Evolutionary conservation across 1,140 invertebrate genomes (phyloP).

Genomic region (Ptiloglossa arizonensis): DNA sequence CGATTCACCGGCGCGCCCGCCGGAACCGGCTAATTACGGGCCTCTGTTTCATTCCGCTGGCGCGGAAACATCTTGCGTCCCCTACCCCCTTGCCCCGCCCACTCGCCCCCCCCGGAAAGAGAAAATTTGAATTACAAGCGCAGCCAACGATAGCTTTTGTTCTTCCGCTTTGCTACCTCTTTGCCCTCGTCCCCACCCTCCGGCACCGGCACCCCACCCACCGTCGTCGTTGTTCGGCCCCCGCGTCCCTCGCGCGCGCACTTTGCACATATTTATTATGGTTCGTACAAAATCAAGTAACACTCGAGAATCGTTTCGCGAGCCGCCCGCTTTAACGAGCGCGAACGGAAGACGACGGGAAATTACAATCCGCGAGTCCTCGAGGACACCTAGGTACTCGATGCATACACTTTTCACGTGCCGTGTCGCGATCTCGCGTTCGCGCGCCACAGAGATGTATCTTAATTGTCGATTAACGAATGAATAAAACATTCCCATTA

Average conservation of each 20-base stretch:
- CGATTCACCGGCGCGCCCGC: neutral
- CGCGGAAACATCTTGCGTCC: conserved; percentile 11
- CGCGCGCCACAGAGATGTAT: too few species aligned
- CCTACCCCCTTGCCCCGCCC: too few species aligned
- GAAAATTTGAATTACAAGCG: conserved; percentile 52
- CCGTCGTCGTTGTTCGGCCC: too few species aligned
- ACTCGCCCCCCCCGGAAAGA: neutral
- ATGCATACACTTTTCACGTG: conserved; percentile 40
- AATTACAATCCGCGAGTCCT: conserved; percentile 34
- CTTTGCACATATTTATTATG: conserved; percentile 36
- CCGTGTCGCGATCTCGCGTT: too few species aligned
- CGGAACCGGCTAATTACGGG: conserved; percentile 27
- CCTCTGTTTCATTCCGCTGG: conserved; percentile 15
- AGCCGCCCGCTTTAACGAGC: conserved; percentile 22
- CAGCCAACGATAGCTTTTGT: conserved; percentile 26
- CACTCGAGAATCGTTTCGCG: neutral
- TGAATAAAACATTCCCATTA: conserved; percentile 44
- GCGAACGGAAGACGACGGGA: neutral
- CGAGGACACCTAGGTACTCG: conserved; percentile 35
- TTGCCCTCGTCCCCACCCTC: neutral
- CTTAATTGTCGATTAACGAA: conserved; percentile 42
- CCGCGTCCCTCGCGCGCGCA: too few species aligned
- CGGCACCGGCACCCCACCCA: too few species aligned
- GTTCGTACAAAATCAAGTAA: conserved; percentile 33
- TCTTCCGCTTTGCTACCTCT: neutral